phyloP scores from a whole-genome alignment of 2,797 vertebrate genomes.

The Numenius phaeopus region DNA sequence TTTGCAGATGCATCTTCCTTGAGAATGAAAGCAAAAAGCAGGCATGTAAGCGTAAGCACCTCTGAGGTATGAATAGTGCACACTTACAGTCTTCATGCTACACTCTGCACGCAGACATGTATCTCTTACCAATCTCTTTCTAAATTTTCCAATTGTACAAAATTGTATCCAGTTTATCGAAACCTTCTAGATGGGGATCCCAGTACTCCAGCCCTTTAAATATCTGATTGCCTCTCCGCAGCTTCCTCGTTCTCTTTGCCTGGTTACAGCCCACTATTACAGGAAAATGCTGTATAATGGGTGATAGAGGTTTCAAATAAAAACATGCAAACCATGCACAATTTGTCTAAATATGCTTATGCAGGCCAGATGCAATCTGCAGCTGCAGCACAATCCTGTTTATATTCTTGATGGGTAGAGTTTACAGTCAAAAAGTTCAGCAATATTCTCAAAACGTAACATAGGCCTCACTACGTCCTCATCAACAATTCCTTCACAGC shows the following conservation, averaged over 20 bases:
- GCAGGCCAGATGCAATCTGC: conserved; percentile 69
- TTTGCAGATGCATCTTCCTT: background rate
- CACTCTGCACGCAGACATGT: background rate
- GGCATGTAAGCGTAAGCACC: background rate
- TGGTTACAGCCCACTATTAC: conserved; percentile 31
- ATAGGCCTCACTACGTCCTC: conserved; percentile 19
- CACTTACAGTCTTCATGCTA: background rate
- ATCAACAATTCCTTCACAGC: conserved; percentile 58
- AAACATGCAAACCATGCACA: conserved; percentile 72
- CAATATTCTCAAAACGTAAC: conserved; percentile 55
- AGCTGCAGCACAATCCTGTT: conserved; percentile 63
- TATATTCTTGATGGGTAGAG: conserved; percentile 66
- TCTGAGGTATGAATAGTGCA: background rate
- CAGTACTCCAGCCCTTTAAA: conserved; percentile 21
- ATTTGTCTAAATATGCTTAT: conserved; percentile 66
- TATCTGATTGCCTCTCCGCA: conserved; percentile 42
- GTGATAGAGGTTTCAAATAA: conserved; percentile 57
- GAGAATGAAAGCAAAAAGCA: background rate
- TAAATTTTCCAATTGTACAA: background rate
- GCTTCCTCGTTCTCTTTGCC: conserved; percentile 50
- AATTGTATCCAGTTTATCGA: background rate
- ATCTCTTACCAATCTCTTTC: background rate
- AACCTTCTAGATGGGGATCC: conserved; percentile 35
- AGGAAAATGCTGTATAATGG: conserved; percentile 50
- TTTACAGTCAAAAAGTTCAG: conserved; percentile 68